Evolutionary conservation across 2,797 vertebrate genomes (phyloP).

Genomic region (Alauda arvensis): DNA sequence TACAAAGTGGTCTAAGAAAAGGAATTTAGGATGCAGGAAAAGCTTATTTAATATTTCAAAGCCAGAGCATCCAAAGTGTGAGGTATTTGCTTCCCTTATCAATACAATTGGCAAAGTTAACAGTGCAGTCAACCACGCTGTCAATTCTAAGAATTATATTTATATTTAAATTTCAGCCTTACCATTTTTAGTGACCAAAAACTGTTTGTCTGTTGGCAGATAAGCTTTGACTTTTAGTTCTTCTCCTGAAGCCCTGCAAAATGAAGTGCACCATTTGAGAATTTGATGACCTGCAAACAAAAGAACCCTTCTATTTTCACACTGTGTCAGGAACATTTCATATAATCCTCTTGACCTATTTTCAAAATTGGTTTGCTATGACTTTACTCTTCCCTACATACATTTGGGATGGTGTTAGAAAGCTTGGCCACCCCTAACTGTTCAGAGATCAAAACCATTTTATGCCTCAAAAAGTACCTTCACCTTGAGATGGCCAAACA

Average conservation of each 20-base stretch:
- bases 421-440: neutral
- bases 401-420: neutral
- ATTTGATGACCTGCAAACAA: neutral
- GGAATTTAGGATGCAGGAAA: neutral
- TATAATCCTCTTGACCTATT: neutral
- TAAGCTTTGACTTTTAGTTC: conserved; percentile 94
- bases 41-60: neutral
- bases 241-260: conserved; percentile 89
- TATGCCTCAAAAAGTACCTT: neutral
- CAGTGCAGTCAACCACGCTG: neutral
- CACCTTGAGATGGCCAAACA: neutral
- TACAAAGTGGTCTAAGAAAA: neutral
- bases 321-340: neutral
- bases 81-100: neutral
- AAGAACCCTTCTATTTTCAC: neutral
- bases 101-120: neutral
- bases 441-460: neutral
- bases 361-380: neutral
- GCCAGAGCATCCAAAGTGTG: neutral
- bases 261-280: conserved; percentile 23
- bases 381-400: neutral
- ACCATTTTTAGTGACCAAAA: conserved; percentile 97
- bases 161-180: conserved; percentile 54
- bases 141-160: neutral
- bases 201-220: conserved; percentile 91